phyloP scores from a whole-genome alignment of 2,113 vertebrate species.

The Hippoglossus stenolepis region DNA sequence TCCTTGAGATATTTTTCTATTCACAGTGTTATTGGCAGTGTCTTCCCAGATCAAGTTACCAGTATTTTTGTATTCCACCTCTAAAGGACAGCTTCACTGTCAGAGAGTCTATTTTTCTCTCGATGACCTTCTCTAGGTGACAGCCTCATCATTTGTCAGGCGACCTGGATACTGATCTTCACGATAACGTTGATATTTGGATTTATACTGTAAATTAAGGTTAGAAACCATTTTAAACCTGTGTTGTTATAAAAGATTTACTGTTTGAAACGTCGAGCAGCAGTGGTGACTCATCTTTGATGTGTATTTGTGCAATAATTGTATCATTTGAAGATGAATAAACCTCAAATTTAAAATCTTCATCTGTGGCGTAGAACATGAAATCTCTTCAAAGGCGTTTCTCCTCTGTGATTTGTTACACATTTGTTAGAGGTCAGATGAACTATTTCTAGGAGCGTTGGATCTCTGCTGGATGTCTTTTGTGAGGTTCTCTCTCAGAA shows the following conservation, averaged over 20 bases:
- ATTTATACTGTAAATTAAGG: background rate
- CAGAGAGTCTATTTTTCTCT: background rate
- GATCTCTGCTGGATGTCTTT: slow-evolving; percentile 12
- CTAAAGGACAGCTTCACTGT: background rate
- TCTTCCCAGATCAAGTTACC: background rate
- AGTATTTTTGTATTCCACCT: background rate
- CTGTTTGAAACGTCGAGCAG: background rate
- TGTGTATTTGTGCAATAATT: background rate
- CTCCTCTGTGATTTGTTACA: background rate
- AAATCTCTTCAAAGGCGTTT: background rate
- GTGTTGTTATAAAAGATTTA: background rate
- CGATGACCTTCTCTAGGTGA: background rate
- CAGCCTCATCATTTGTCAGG: background rate
- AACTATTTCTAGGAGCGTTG: background rate
- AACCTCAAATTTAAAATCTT: background rate
- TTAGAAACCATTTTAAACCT: background rate
- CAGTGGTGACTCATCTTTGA: slow-evolving; percentile 9
- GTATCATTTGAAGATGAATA: background rate
- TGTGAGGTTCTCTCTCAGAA: background rate
- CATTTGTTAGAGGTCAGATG: slow-evolving; percentile 16
- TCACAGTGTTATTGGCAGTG: background rate
- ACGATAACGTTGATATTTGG: background rate
- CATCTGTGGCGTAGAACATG: background rate
- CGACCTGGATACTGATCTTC: background rate
- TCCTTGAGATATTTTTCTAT: background rate